Conservation (phyloP, 2,113 vertebrate species). For the Petroica traversi region DNA sequence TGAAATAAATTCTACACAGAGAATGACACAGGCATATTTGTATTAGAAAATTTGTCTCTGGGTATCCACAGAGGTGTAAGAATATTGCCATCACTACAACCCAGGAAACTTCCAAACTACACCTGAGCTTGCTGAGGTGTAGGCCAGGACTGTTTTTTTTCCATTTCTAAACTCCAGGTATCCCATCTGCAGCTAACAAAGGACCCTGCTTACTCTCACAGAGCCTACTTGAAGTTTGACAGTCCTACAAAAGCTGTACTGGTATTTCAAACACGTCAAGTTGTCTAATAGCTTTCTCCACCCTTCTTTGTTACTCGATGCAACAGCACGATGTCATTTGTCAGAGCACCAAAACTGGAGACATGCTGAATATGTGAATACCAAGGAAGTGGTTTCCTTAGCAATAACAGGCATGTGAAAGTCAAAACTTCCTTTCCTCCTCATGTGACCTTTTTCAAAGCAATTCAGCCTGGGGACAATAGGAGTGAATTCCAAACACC, state of each 20-base stretch:
- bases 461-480: constrained; percentile 75
- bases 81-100: neutral
- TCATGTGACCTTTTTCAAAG: constrained; percentile 79
- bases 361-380: constrained; percentile 75
- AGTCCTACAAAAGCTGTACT: neutral
- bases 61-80: neutral
- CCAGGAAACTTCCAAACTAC: neutral
- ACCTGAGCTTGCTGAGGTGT: constrained; percentile 11
- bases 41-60: neutral
- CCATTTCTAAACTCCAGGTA: constrained; percentile 19
- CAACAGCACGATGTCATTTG: constrained; percentile 61
- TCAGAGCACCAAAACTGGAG: constrained; percentile 63
- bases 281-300: constrained; percentile 48
- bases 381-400: constrained; percentile 79
- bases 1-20: neutral
- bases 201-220: neutral
- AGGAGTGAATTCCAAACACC: constrained; percentile 75
- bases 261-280: constrained; percentile 16
- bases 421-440: constrained; percentile 81
- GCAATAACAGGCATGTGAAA: constrained; percentile 81
- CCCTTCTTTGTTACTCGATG: constrained; percentile 62
- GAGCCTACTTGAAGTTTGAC: neutral
- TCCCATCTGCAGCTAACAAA: neutral
- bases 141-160: neutral
- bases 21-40: neutral